phyloP scores from a whole-genome alignment of 1,140 invertebrate species.

The Melitaea cinxia region DNA sequence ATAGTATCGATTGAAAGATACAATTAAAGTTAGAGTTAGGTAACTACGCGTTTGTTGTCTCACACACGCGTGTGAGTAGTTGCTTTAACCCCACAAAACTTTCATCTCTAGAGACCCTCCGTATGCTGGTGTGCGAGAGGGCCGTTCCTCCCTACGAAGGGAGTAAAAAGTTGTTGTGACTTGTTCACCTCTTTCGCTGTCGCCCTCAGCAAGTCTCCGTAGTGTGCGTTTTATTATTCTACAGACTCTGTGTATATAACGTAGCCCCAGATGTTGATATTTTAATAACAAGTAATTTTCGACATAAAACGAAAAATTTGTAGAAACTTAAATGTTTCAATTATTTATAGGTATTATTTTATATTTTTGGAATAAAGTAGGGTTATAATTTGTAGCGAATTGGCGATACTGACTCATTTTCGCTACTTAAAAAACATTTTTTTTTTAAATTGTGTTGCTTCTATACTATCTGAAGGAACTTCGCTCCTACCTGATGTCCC shows the following conservation, averaged over 20 bases:
- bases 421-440: too few species aligned
- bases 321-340: too few species aligned
- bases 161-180: constrained; percentile 79
- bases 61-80: constrained; percentile 67
- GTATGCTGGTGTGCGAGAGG: constrained; percentile 46
- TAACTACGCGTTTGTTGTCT: constrained; percentile 76
- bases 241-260: constrained; percentile 15
- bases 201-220: constrained; percentile 59
- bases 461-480: too few species aligned
- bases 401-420: too few species aligned
- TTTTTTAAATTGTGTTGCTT: too few species aligned
- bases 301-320: background rate
- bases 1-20: constrained; percentile 80
- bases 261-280: constrained; percentile 1
- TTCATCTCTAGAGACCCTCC: constrained; percentile 77
- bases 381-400: too few species aligned
- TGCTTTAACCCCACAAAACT: constrained; percentile 76
- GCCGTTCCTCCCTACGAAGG: constrained; percentile 63
- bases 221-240: constrained; percentile 38
- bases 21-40: constrained; percentile 81
- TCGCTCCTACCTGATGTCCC: too few species aligned
- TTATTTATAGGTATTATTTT: too few species aligned
- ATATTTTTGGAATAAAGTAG: too few species aligned
- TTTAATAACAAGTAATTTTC: constrained; percentile 1
- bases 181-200: constrained; percentile 80